These are phyloP conservation scores for Phlogophora meticulosa DNA, from an alignment of 2,888 invertebrate genomes.

Conservation along the genomic window DNA sequence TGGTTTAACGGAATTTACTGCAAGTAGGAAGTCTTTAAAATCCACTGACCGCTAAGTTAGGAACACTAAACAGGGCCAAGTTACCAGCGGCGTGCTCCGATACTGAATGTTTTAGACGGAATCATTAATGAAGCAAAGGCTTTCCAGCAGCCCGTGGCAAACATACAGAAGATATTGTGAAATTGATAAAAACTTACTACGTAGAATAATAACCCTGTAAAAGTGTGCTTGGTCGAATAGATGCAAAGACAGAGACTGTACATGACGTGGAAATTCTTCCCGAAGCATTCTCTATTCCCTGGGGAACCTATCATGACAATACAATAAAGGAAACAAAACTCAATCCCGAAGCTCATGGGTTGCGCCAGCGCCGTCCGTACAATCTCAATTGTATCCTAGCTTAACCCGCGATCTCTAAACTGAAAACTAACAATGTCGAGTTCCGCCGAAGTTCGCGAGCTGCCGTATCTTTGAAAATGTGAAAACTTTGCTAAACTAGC, in stretches of 20 bases:
- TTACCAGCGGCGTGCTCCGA: constrained; percentile 35
- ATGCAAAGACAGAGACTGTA: neutral
- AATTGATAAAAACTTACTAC: constrained; percentile 5
- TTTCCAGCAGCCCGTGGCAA: neutral
- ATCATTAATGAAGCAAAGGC: constrained; percentile 22
- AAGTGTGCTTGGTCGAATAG: neutral
- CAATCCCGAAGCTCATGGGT: constrained; percentile 32
- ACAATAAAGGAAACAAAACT: constrained; percentile 12
- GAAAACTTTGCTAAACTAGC: constrained; percentile 69
- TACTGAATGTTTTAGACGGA: constrained; percentile 15
- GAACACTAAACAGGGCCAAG: constrained; percentile 47
- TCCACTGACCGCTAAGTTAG: constrained; percentile 68
- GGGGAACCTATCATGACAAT: neutral
- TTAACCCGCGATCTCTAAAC: constrained; percentile 70
- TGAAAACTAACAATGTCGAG: constrained; percentile 71
- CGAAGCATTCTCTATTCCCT: neutral
- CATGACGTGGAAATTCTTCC: neutral
- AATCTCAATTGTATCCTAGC: constrained; percentile 65
- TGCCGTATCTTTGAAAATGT: constrained; percentile 70
- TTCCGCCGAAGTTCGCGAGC: constrained; percentile 42
- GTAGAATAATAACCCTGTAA: neutral
- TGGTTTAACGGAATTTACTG: constrained; percentile 66
- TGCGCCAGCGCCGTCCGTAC: constrained; percentile 48
- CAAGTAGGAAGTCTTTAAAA: constrained; percentile 68
- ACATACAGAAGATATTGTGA: neutral